phyloP scores from a whole-genome alignment of 2,113 vertebrate species.

The Cryptotis parvus region DNA sequence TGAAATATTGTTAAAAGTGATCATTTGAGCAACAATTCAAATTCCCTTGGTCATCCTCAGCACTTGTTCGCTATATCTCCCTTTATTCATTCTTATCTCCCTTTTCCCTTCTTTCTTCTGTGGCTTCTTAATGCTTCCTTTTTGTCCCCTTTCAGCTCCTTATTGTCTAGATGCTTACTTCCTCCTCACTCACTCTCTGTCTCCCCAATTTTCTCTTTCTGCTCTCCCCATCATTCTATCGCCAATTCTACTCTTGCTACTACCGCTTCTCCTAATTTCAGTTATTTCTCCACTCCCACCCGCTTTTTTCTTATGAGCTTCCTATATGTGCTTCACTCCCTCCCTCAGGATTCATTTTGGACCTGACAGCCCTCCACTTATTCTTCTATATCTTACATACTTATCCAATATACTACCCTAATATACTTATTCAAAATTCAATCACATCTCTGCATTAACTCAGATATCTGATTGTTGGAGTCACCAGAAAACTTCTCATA shows the following conservation, averaged over 20 bases:
- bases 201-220: background rate
- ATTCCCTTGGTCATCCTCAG: background rate
- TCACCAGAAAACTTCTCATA: background rate
- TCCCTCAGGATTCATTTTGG: rapidly evolving
- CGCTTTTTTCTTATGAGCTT: background rate
- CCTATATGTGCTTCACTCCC: background rate
- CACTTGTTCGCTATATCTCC: no score
- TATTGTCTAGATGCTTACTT: background rate
- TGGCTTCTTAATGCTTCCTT: background rate
- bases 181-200: background rate
- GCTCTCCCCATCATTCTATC: background rate
- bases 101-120: background rate
- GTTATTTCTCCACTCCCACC: no score
- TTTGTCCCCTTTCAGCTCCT: background rate
- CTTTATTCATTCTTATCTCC: no score
- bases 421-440: background rate
- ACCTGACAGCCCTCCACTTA: rapidly evolving
- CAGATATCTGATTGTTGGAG: background rate
- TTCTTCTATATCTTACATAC: background rate
- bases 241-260: background rate
- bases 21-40: background rate
- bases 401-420: no score
- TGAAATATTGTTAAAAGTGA: background rate
- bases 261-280: background rate
- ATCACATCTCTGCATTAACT: background rate